Evolutionary conservation across 2,797 vertebrate species (phyloP), one percentile per base, ranked within the genome.

Genomic region (Poeciliopsis infans): DNA sequence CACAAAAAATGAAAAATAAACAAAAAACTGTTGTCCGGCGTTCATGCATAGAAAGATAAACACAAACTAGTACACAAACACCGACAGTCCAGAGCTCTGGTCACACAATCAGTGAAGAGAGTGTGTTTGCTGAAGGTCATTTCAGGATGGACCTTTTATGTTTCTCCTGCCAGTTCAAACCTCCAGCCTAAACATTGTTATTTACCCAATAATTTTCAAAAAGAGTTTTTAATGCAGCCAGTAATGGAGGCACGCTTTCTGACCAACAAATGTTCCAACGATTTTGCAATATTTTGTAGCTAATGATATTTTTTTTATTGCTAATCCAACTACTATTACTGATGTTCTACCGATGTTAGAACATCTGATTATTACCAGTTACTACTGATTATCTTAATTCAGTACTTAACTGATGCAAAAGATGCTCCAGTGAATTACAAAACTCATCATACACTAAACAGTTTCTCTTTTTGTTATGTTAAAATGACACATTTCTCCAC

Each of bases 41-140:
- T 72, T 70, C 57, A 86, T 79, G 84, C 61, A 81, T 64, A 84
- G 71, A 90, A 73, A 87, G 28, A 72, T 79, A 87, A 83, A 85
- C 81, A 86, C 53, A 74, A 43, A 43, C 31, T 55, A 59, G 76
- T 74, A 75, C 71, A 88, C 46, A 87, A 39, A 82, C 12, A 79
- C 5, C 1, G 16, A 51, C 36, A 72, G 47, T 75, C 53, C 2
- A 36, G 46, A 69, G 68, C 53, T 36, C 28, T 18, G 13, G 80
- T 74, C 72, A 78, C 61, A 64, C 72, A 76, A 49, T 79, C 47
- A 53, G 61, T 39, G 57, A 76, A 78, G 57, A 77, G 55, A 81
- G 61, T n/a, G 33, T 51, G 31, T 72, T 72, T 80, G 66, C 33
- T 69, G 28, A 86, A 88, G 88, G 87, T 91, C 83, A 83, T 1